Percentiles rank a stretch among this genome's conserved stretches.
Evolutionary conservation across 2,797 vertebrate genomes (phyloP).

Genomic region (Brotogeris chrysoptera): DNA sequence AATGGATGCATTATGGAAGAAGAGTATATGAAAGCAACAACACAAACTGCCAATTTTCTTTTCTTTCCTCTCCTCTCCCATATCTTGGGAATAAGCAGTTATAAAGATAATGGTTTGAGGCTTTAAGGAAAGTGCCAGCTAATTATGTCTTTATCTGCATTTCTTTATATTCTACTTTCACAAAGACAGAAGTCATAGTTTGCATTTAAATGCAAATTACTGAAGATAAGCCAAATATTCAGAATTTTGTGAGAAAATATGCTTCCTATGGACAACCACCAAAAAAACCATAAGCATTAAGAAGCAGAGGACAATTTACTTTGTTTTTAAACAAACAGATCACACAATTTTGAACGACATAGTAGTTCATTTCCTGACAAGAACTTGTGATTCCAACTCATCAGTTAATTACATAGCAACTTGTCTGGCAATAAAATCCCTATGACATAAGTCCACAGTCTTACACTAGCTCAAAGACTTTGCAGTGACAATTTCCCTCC

Average conservation of each 20-base stretch:
- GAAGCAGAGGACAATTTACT: neutral
- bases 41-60: neutral
- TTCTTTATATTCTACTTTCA: slow-evolving; percentile 40
- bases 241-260: neutral
- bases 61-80: neutral
- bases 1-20: neutral
- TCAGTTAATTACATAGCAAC: slow-evolving; percentile 13
- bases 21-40: neutral
- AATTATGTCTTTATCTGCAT: slow-evolving; percentile 54
- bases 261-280: neutral
- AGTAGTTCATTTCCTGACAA: neutral
- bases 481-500: neutral
- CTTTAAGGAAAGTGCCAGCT: slow-evolving; percentile 24
- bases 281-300: neutral
- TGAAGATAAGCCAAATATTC: slow-evolving; percentile 22
- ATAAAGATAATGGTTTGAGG: neutral
- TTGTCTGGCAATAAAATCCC: neutral
- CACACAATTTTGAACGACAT: neutral
- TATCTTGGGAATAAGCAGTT: slow-evolving; percentile 4
- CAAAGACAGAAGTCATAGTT: slow-evolving; percentile 29
- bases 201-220: slow-evolving; percentile 45
- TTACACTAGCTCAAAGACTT: neutral
- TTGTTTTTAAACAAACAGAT: slow-evolving; percentile 19
- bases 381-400: neutral
- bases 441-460: neutral